phyloP scores from a whole-genome alignment of 2,113 vertebrate genomes.

The Steatornis caripensis region DNA sequence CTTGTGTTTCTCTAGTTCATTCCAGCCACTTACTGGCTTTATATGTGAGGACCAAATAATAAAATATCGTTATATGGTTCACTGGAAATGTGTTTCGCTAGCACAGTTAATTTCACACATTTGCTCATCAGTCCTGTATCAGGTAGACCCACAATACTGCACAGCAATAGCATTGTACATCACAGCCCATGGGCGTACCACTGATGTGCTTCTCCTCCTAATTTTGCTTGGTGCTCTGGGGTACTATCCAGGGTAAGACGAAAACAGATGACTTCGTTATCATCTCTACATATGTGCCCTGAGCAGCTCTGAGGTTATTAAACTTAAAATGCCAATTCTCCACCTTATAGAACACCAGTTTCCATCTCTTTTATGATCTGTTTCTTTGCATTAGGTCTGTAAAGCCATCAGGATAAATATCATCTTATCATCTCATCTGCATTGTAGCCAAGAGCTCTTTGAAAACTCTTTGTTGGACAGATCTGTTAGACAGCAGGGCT shows the following conservation, averaged over 20 bases:
- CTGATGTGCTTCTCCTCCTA: background rate
- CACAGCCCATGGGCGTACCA: background rate
- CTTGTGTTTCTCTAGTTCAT: background rate
- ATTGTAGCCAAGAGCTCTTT: slow-evolving; percentile 25
- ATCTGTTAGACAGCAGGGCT: background rate
- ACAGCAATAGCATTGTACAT: background rate
- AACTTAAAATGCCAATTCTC: background rate
- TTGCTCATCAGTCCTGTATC: background rate
- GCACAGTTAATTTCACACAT: background rate
- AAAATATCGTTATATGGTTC: background rate
- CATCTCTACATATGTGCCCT: background rate
- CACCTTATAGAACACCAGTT: background rate
- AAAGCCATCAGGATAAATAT: slow-evolving; percentile 12
- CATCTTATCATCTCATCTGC: background rate
- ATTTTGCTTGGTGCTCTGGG: background rate
- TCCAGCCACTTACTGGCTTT: background rate
- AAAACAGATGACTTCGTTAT: background rate
- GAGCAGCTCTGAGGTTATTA: background rate
- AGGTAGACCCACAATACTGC: background rate
- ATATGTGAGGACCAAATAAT: background rate
- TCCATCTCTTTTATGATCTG: background rate
- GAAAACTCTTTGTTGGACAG: background rate
- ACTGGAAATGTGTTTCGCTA: background rate
- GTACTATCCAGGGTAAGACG: background rate
- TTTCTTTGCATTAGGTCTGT: background rate